Evolutionary conservation across 2,888 invertebrate species (phyloP).

Genomic region (Pandemis cinnamomeana): DNA sequence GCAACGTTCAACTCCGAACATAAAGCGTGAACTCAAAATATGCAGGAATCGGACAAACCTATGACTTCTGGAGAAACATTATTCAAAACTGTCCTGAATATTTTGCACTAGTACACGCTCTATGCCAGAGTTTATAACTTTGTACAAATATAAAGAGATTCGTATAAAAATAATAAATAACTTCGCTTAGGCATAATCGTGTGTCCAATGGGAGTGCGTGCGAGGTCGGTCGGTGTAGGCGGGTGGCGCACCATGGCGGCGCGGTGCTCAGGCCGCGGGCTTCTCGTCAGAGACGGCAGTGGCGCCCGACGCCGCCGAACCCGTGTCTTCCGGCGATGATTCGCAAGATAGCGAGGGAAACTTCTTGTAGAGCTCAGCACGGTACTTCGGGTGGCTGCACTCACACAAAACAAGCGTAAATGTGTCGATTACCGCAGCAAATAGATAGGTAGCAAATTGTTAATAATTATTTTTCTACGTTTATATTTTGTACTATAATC

Average conservation of each 20-base stretch:
- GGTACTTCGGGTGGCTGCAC: slow-evolving; percentile 90
- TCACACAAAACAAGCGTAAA: not conserved
- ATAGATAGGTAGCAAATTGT: too few relatives aligned
- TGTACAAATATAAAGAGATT: slow-evolving; percentile 77
- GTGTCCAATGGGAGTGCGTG: slow-evolving; percentile 56
- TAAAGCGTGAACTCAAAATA: slow-evolving; percentile 81
- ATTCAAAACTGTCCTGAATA: slow-evolving; percentile 60
- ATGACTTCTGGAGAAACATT: slow-evolving; percentile 3
- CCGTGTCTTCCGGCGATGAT: slow-evolving; percentile 84
- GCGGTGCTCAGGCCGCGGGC: slow-evolving; percentile 82
- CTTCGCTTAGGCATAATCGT: slow-evolving; percentile 73
- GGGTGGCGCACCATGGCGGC: slow-evolving; percentile 13
- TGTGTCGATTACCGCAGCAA: too few relatives aligned
- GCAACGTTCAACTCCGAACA: slow-evolving; percentile 77
- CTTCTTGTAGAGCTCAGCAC: slow-evolving; percentile 89
- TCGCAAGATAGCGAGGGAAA: slow-evolving; percentile 91
- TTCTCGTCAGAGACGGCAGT: slow-evolving; percentile 88
- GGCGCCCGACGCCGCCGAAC: slow-evolving; percentile 87
- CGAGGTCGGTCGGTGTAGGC: slow-evolving; percentile 23
- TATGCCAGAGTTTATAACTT: slow-evolving; percentile 76
- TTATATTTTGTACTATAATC: not conserved
- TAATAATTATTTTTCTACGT: not conserved
- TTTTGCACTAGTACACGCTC: slow-evolving; percentile 75
- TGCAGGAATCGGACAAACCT: slow-evolving; percentile 58
- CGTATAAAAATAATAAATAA: slow-evolving; percentile 81